Percentiles rank a stretch among this genome's conserved stretches.
Conservation (phyloP, 2,113 vertebrate species). For the Corvus cornix region DNA sequence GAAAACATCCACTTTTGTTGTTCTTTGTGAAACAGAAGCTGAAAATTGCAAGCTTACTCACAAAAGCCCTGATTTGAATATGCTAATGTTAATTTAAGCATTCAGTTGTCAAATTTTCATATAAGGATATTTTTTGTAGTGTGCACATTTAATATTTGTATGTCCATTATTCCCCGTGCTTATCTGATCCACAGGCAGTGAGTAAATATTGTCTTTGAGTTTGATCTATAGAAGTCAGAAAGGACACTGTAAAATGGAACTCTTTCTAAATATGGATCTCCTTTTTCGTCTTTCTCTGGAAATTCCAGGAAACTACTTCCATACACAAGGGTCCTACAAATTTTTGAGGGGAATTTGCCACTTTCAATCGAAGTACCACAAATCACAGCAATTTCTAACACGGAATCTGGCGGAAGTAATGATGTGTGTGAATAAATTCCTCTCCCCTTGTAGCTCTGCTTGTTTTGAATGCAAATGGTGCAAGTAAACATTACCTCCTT, state of each 20-base stretch:
- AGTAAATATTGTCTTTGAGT: background rate
- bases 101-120: background rate
- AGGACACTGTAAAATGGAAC: background rate
- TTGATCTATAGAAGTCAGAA: background rate
- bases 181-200: background rate
- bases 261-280: background rate
- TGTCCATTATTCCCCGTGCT: background rate
- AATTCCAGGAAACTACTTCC: background rate
- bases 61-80: background rate
- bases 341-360: background rate
- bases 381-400: background rate
- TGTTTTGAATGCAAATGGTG: slow-evolving; percentile 12
- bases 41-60: background rate
- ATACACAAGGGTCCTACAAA: background rate
- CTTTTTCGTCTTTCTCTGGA: background rate
- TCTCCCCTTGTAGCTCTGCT: background rate
- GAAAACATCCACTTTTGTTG: background rate
- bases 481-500: background rate
- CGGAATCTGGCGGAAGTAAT: background rate
- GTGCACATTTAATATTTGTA: slow-evolving; percentile 18
- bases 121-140: background rate
- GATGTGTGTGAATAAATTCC: background rate
- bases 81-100: background rate
- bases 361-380: background rate
- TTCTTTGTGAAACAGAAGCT: background rate